A percentile compares a stretch with the other conserved stretches of the same genome.
phyloP scores from a whole-genome alignment of 1,140 invertebrate species.

The Leptinotarsa defecta region DNA sequence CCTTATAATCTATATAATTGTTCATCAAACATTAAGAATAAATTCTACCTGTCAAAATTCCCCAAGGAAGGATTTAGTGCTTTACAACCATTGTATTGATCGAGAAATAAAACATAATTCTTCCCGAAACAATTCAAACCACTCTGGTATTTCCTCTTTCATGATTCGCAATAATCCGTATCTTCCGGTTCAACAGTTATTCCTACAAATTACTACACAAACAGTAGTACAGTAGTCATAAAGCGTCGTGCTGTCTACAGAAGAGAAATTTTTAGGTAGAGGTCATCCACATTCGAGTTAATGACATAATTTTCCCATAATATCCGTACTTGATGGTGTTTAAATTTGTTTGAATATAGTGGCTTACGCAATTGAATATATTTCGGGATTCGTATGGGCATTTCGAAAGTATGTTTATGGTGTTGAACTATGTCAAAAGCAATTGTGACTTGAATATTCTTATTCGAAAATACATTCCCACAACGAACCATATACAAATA shows the following conservation, averaged over 20 bases:
- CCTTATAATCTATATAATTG: too few relatives aligned
- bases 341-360: background rate
- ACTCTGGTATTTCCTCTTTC: conserved; percentile 10
- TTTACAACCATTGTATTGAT: too few relatives aligned
- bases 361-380: background rate
- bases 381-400: background rate
- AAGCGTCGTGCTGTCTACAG: conserved; percentile 38
- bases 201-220: conserved; percentile 10
- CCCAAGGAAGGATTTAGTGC: too few relatives aligned
- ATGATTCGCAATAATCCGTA: conserved; percentile 3
- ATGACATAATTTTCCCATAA: conserved; percentile 40
- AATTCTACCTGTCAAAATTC: too few relatives aligned
- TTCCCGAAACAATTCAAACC: background rate
- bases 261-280: conserved; percentile 38
- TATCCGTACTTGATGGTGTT: conserved; percentile 26
- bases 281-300: conserved; percentile 40
- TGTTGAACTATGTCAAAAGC: background rate
- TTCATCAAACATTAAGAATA: too few relatives aligned
- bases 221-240: conserved; percentile 13
- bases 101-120: background rate
- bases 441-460: background rate
- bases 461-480: too few relatives aligned
- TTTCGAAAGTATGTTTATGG: background rate
- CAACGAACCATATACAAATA: too few relatives aligned
- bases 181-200: conserved; percentile 13